phyloP scores from a whole-genome alignment of 2,113 vertebrate genomes.

The Mormyrus iriodes region DNA sequence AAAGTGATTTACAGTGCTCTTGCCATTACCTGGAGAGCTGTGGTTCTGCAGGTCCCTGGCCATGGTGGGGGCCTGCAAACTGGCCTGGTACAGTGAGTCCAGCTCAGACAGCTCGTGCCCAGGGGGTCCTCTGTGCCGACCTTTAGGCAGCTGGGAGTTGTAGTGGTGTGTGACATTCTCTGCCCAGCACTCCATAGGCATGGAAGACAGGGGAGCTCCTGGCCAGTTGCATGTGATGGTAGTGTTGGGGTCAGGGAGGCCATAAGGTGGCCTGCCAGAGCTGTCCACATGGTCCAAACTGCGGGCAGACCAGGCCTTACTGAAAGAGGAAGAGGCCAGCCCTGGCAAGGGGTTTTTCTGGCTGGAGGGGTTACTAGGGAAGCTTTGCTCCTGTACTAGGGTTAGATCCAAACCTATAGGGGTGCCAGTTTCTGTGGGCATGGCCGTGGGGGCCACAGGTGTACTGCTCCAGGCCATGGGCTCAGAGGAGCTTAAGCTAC shows the following conservation, averaged over 20 bases:
- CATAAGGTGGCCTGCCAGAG: constrained; percentile 12
- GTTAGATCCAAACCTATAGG: background rate
- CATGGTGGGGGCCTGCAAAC: constrained; percentile 72
- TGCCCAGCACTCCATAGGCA: constrained; percentile 80
- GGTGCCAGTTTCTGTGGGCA: background rate
- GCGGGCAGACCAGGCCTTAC: constrained; percentile 41
- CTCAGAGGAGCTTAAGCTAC: background rate
- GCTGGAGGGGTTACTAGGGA: background rate
- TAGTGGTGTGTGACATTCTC: constrained; percentile 78
- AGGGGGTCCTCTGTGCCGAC: background rate
- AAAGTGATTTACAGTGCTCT: background rate
- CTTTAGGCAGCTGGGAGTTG: constrained; percentile 56
- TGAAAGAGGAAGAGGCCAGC: constrained; percentile 17
- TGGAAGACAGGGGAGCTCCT: constrained; percentile 25
- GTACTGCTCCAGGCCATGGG: background rate
- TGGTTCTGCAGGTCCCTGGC: constrained; percentile 32
- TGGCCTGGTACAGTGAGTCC: constrained; percentile 88
- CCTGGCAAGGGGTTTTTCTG: background rate
- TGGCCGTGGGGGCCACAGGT: background rate
- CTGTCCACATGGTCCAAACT: constrained; percentile 17
- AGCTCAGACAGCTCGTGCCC: constrained; percentile 79
- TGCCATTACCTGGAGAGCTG: constrained; percentile 53
- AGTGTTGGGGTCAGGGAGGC: constrained; percentile 9
- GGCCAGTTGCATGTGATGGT: background rate
- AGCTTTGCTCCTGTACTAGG: background rate